Evolutionary conservation across 2,797 vertebrate species (phyloP), one percentile per base, ranked within the genome.

Genomic region (Siniperca undulata): DNA sequence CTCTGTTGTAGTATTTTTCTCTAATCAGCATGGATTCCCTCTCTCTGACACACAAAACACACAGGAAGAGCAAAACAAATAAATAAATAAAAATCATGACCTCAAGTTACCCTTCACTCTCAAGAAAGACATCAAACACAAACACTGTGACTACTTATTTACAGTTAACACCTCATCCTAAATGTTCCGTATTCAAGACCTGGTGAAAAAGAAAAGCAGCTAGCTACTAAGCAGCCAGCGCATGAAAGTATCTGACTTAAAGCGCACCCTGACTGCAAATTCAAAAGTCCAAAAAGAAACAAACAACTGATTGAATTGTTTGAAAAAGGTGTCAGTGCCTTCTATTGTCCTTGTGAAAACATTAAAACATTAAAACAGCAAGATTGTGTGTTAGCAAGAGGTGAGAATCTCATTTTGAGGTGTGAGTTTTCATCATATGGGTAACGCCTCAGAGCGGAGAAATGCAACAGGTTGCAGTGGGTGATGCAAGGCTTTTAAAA

Each of bases 321-420:
- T 64, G 24, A 62, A 27, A 56, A 27, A 56, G 53, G 72, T 78
- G 81, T 42, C 38, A 83, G 46, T 20, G 38, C 19, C 24, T 19
- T 74, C 40, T 5, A 24, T 40, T 75, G 66, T 55, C 24, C n/a
- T 14, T 27, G 71, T 68, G 67, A 66, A 68, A 58, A 34, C 59
- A 52, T 64, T 67, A 27, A 44, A 59, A 7, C 5, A 0, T n/a
- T n/a, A n/a, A n/a, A n/a, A n/a, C n/a, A n/a, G 1, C 0, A 12
- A 8, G 20, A 30, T 48, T 0, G 24, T 17, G 52, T 67, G 46
- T 74, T 17, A 72, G 46, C 14, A 6, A 12, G 74, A 78, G 60
- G 89, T 59, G 82, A 72, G 66, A 87, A 50, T 52, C 7, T 56
- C n/a, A 83, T 73, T 77, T 22, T 27, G 64, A 89, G 34, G 85